phyloP scores from a whole-genome alignment of 2,797 vertebrate species.

The Phylloscopus collybita region DNA sequence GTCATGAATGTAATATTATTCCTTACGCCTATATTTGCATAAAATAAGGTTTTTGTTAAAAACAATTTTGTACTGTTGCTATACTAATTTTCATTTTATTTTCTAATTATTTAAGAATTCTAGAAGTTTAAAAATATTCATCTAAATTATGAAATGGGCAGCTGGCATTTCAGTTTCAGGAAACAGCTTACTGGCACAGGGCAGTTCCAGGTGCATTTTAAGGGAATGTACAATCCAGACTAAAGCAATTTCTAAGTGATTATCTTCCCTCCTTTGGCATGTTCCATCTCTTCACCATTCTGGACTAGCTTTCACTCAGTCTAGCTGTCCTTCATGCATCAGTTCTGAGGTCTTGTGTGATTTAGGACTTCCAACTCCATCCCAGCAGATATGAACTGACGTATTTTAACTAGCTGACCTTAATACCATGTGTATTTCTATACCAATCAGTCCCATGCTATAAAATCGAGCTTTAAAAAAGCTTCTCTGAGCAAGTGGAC shows the following conservation, averaged over 20 bases:
- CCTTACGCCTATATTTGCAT: constrained; percentile 10
- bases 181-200: background rate
- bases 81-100: constrained; percentile 24
- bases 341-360: background rate
- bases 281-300: background rate
- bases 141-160: background rate
- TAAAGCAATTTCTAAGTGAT: background rate
- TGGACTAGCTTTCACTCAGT: background rate
- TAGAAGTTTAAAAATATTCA: background rate
- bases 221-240: background rate
- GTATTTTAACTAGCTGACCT: background rate
- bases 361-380: background rate
- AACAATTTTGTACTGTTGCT: constrained; percentile 10
- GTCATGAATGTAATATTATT: constrained; percentile 55
- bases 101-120: background rate
- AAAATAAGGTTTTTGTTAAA: constrained; percentile 45
- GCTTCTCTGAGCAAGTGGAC: background rate
- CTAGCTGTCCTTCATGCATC: background rate
- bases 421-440: background rate
- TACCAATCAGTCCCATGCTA: background rate
- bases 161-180: background rate
- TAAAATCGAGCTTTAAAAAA: background rate
- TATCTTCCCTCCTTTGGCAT: background rate
- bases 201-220: background rate
- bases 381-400: background rate